phyloP scores from a whole-genome alignment of 1,140 invertebrate genomes.

The Oncopeltus fasciatus region DNA sequence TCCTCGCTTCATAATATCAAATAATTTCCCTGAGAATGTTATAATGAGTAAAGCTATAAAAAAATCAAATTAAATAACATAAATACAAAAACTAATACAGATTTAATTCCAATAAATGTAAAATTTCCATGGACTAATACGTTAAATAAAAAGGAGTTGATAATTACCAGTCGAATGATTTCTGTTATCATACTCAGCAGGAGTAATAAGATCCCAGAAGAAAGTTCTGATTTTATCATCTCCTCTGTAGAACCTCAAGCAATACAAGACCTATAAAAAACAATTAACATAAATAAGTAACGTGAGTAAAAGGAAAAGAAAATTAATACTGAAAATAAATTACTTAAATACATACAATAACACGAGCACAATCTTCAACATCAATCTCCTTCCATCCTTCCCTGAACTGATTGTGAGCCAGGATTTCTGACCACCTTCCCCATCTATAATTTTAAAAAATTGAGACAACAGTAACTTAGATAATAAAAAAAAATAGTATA shows the following conservation, averaged over 20 bases:
- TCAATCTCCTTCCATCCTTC: slow-evolving; percentile 79
- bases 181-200: slow-evolving; percentile 58
- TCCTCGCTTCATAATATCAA: too few species aligned
- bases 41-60: too few species aligned
- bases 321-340: neutral
- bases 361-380: slow-evolving; percentile 85
- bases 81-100: too few species aligned
- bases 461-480: neutral
- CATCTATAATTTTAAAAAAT: slow-evolving; percentile 46
- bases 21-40: too few species aligned
- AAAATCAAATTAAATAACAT: too few species aligned
- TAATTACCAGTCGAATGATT: slow-evolving; percentile 51
- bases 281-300: slow-evolving; percentile 6
- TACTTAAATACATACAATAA: slow-evolving; percentile 56
- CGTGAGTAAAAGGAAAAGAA: neutral
- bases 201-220: slow-evolving; percentile 90
- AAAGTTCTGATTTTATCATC: slow-evolving; percentile 96
- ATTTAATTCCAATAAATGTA: too few species aligned
- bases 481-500: neutral
- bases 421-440: slow-evolving; percentile 90
- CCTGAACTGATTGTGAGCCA: slow-evolving; percentile 79
- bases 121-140: too few species aligned
- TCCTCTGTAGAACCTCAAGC: slow-evolving; percentile 86
- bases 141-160: neutral
- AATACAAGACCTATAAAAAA: slow-evolving; percentile 71